Evolutionary conservation across 30 jellyfish, hydroid and myxozoan genomes (phyloP), one percentile per base, ranked within the genome.

Genomic region (Morbakka virulenta): DNA sequence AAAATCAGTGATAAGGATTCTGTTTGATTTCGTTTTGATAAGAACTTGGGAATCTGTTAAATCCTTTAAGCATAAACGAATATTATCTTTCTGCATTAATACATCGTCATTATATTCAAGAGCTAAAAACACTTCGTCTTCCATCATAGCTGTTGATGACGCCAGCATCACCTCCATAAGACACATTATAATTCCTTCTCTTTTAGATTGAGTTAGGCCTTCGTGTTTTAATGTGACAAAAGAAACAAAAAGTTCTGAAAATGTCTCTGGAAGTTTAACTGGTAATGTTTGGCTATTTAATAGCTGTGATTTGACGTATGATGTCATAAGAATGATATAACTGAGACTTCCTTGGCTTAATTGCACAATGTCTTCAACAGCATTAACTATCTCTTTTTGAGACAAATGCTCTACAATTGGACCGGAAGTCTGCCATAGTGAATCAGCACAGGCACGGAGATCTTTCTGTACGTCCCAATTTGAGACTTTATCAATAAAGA

Each of bases 381-480:
- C 73, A 22, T 66, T 50, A 25, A 68, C 86, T 23, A 36, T 14
- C 68, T 63, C 72, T 1, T 83, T 36, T 57, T 82, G 33, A 17
- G 94, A 22, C 1, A 70, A 1, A 25, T 66, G 79, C 26, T 52
- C 77, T 23, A 41, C 9, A 41, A 41, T 41, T 17, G 57, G 57
- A 41, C 17, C 57, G 13, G 57, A 9, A 9, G 9, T 41, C 17
- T 41, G 9, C 9, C 57, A 41, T 9, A 41, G 57, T 41, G 17
- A 41, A 49, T 82, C 94, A 4, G 86, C 48, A 62, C 41, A 82
- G 61, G 74, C 35, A 31, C 71, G 71, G 23, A 82, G n/a, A 34
- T 82, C 94, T 31, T 83, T 69, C 50, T 82, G 94, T 35, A 82
- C 36, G 32, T 82, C 94, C 94, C 94, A 82, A 62, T 71, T 70